Evolutionary conservation across 2,888 invertebrate genomes (phyloP), one percentile per base, ranked within the genome.

Genomic region (Aleiodes testaceus): DNA sequence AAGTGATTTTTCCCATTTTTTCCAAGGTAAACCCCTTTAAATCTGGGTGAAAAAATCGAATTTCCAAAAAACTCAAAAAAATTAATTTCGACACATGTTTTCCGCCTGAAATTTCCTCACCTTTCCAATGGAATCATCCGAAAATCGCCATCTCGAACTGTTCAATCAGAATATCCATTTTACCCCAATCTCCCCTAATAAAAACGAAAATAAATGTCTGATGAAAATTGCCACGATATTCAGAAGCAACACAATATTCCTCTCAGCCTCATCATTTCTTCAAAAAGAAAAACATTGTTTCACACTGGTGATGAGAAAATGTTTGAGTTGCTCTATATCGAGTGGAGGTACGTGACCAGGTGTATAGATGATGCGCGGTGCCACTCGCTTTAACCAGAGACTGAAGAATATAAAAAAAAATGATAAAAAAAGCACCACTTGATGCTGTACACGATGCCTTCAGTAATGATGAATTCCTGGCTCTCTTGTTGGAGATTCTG

Each of bases 301-400:
- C 52, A 20, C 12, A 12, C 11, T 5, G 22, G 22, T 22, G 36
- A 36, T 36, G 52, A 22, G 52, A 52, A 52, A 52, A 20, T 20
- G 52, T 52, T 52, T 52, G 22, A 45, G 45, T 53, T 30, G 63
- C 55, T 68, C 36, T 63, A 63, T 63, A 63, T 63, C 63, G 75
- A 83, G 83, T 79, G 82, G 74, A 69, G 76, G 80, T 79, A 83
- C 83, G 83, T 83, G 83, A 82, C 82, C 74, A 72, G 70, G 66
- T 81, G 78, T 82, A 82, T 81, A 79, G 80, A 75, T 74, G 20
- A 45, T 36, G 70, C 67, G 26, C 52, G 49, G 30, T 49, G 26
- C 26, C 36, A 22, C 67, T 66, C 45, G 45, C 52, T 63, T 30
- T 49, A 50, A 30, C 49, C 47, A 55, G 42, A 42, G 64, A 63